Base-by-base conservation (phyloP, 1,140 invertebrate species). In the Drosophila parvula region DNA sequence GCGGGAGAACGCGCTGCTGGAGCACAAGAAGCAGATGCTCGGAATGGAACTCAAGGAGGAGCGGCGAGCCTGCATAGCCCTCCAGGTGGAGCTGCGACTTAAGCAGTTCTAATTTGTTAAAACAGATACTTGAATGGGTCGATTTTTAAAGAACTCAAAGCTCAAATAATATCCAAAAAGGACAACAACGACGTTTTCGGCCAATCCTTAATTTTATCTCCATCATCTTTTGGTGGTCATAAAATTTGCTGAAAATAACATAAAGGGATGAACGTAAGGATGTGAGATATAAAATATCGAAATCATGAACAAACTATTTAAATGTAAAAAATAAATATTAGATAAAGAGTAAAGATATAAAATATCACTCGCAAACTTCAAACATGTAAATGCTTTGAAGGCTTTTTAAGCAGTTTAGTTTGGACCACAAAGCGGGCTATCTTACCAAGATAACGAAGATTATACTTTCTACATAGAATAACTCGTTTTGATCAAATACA, bases 41-140 rank as follows among this genome's bases (percentile, higher is more conserved):
- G 94, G 93, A 62, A 94, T 91, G 92, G 94, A 94, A 92, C 95
- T 94, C 90, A 95, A 93, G 67, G 95, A 95, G 88, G 95, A 95
- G 76, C 93, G 94, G 62, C 94, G 94, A 36, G 94, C 94, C 3
- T 95, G 95, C 69, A 94, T 95, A 60, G 94, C 95, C 41, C 86
- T 95, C 7, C 94, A 94, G 71, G 95, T 95, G 43, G 94, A 96
- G 50, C 59, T 91, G 16, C 70, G 75, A 9, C 55, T 91, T 58
- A 84, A 90, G 45, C 58, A 91, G 32, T 90, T 86, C 80, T 86
- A 88, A 88, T 63, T 60, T 64, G 75, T 67, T 36, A 40, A 67
- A 43, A 74, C 32, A 41, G 43, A 32, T 51, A 45, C 40, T 7
- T 38, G 38, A 41, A 67, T 61, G 65, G 47, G 65, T 61, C 65